Conservation (phyloP, 53 echinoderm and acorn worm genomes). For the Actinopyga echinites region DNA sequence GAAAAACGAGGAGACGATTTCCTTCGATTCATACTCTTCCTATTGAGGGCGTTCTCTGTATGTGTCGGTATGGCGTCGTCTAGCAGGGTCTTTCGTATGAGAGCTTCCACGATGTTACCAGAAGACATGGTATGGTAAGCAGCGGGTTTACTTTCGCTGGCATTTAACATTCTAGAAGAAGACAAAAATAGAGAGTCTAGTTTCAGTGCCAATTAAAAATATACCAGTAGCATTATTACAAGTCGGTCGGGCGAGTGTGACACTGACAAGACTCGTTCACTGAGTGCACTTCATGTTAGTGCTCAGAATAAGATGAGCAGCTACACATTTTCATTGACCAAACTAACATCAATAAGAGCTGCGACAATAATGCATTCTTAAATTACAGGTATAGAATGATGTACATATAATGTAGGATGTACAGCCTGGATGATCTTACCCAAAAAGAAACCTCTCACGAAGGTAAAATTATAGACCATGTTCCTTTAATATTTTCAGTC, state of each 20-base stretch:
- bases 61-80: slow-evolving; percentile 76
- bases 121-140: slow-evolving; percentile 72
- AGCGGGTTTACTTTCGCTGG: slow-evolving; percentile 66
- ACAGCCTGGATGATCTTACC: too few species aligned
- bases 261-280: too few species aligned
- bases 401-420: too few species aligned
- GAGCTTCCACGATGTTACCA: slow-evolving; percentile 92
- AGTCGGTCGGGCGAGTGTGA: neutral
- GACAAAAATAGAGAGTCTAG: neutral
- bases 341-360: too few species aligned
- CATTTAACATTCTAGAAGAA: slow-evolving; percentile 81
- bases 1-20: slow-evolving; percentile 34
- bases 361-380: too few species aligned
- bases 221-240: neutral
- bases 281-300: too few species aligned
- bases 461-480: too few species aligned
- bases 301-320: too few species aligned
- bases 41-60: slow-evolving; percentile 42
- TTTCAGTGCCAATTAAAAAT: neutral
- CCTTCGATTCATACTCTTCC: slow-evolving; percentile 25
- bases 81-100: slow-evolving; percentile 83
- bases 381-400: too few species aligned
- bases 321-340: too few species aligned
- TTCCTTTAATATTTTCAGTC: too few species aligned
- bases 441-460: too few species aligned